Percentiles rank a stretch among this genome's conserved stretches.
Conservation (phyloP, 2,113 vertebrate genomes). For the Uropsilus gracilis region DNA sequence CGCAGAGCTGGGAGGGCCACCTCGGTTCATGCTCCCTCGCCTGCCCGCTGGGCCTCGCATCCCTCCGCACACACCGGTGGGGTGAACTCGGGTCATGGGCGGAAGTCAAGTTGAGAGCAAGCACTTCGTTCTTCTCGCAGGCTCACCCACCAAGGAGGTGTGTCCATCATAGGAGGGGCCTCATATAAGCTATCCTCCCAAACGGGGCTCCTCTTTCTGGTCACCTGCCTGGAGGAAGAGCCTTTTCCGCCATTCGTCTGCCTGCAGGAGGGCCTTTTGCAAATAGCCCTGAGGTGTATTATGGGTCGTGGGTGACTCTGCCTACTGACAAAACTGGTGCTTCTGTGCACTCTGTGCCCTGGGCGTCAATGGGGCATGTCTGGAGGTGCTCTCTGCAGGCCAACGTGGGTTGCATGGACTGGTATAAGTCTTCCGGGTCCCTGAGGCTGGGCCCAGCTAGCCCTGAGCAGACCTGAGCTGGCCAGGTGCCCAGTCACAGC, state of each 20-base stretch:
- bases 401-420: background rate
- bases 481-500: background rate
- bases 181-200: background rate
- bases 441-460: background rate
- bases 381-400: background rate
- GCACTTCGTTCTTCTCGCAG: too few relatives aligned
- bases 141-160: background rate
- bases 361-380: background rate
- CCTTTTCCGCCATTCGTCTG: background rate
- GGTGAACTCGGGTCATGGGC: background rate
- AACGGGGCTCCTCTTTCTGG: background rate
- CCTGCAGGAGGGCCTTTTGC: background rate
- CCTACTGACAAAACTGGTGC: background rate
- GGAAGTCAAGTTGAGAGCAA: background rate
- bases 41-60: background rate
- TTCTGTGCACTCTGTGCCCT: background rate
- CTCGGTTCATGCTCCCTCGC: background rate
- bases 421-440: background rate
- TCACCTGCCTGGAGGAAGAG: background rate
- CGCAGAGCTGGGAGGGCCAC: accelerated
- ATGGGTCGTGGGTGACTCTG: background rate
- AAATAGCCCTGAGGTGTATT: background rate
- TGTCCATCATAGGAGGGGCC: background rate
- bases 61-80: background rate
- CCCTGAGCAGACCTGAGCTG: background rate